Conservation (phyloP, 2,797 vertebrate genomes). For the Manis crassicaudata region DNA sequence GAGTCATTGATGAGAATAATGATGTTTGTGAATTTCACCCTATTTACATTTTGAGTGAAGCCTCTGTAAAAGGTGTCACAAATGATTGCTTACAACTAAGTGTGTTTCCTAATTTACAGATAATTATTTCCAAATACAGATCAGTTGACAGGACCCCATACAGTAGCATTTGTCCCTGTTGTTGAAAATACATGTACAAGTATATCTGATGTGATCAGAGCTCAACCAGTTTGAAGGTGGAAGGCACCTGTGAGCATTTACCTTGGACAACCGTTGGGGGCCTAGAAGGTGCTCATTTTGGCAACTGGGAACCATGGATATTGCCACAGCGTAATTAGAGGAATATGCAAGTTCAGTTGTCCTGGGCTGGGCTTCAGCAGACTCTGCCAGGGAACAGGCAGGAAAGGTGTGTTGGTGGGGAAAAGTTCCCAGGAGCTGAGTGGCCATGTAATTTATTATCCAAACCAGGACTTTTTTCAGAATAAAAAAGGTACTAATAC, state of each 20-base stretch:
- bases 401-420: not conserved
- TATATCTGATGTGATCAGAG: not conserved
- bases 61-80: not conserved
- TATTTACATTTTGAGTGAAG: conserved; percentile 3
- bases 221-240: not conserved
- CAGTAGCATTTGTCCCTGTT: not conserved
- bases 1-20: not conserved
- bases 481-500: not conserved
- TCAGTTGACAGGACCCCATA: not conserved
- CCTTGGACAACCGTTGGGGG: not conserved
- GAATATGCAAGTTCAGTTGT: rapidly evolving
- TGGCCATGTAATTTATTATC: not conserved
- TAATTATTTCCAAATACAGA: not conserved
- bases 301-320: not conserved
- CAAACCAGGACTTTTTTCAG: not conserved
- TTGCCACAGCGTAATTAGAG: rapidly evolving
- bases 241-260: not conserved
- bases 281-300: not conserved
- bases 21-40: not conserved
- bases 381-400: not conserved
- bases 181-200: not conserved
- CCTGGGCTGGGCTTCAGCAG: no score
- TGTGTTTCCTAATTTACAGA: not conserved
- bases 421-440: not conserved
- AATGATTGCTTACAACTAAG: not conserved